Evolutionary conservation across 1,140 invertebrate genomes (phyloP).

Genomic region (Lamellibrachia luymesi): DNA sequence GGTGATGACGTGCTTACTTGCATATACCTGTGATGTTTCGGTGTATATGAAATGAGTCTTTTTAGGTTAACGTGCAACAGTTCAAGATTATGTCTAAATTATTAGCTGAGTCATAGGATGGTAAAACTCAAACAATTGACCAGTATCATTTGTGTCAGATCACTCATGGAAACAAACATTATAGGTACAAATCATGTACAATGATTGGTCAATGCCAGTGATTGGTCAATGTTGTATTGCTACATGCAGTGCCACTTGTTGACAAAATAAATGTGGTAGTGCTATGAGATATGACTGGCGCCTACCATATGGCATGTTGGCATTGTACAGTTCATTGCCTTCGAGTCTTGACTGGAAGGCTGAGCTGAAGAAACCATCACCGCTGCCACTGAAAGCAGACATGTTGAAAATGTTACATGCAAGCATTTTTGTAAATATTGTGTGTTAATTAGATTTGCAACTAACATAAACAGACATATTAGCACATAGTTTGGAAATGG

Average conservation of each 20-base stretch:
- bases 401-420: neutral
- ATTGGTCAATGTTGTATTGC: neutral
- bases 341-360: constrained; percentile 91
- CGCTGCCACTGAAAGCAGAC: constrained; percentile 74
- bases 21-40: neutral
- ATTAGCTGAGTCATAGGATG: neutral
- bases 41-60: neutral
- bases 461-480: no score
- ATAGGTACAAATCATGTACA: neutral
- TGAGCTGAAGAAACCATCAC: constrained; percentile 95
- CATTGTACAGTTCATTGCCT: constrained; percentile 95
- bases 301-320: constrained; percentile 75
- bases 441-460: no score
- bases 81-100: neutral
- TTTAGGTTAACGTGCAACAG: neutral
- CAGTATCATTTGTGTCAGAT: neutral
- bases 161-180: no score
- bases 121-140: neutral
- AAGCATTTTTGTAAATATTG: no score
- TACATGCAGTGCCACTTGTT: neutral
- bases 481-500: no score
- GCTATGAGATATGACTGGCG: neutral
- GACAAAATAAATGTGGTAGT: neutral
- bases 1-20: neutral
- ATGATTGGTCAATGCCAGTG: neutral